Evolutionary conservation across 1,140 invertebrate species (phyloP).

Genomic region (Ruditapes philippinarum): DNA sequence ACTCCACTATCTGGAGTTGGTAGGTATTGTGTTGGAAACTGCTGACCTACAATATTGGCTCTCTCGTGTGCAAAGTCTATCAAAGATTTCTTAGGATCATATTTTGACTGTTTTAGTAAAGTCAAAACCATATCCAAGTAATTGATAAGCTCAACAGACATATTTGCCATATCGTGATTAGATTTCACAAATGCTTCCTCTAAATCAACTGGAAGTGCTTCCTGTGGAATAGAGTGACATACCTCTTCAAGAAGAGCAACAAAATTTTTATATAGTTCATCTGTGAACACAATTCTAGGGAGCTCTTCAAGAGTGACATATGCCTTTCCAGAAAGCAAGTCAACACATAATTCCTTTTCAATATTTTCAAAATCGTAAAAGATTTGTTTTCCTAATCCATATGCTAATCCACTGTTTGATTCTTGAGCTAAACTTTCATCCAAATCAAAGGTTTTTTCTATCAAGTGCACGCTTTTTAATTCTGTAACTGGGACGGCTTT

Average conservation of each 20-base stretch:
- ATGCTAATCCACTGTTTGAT: conserved; percentile 28
- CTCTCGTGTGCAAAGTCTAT: background rate
- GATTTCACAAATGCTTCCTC: background rate
- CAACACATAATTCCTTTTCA: conserved; percentile 38
- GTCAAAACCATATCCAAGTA: conserved; percentile 51
- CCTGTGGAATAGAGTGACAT: background rate
- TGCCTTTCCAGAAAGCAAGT: background rate
- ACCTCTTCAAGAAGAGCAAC: conserved; percentile 20
- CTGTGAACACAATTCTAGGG: conserved; percentile 50
- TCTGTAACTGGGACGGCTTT: conserved; percentile 20
- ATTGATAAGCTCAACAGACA: conserved; percentile 28
- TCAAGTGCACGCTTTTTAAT: conserved; percentile 24
- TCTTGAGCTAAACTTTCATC: background rate
- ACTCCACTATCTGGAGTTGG: conserved; percentile 20
- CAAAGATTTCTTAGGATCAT: conserved; percentile 9
- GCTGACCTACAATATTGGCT: background rate
- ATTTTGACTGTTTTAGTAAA: conserved; percentile 25
- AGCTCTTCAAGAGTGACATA: background rate
- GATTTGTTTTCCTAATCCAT: conserved; percentile 33
- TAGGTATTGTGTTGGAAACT: conserved; percentile 13
- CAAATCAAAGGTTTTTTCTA: background rate
- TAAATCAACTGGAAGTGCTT: conserved; percentile 20
- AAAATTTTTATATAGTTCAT: conserved; percentile 50
- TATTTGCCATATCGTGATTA: background rate
- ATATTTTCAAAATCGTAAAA: conserved; percentile 55